Evolutionary conservation across 2,797 vertebrate species (phyloP).

Genomic region (Coluber constrictor): DNA sequence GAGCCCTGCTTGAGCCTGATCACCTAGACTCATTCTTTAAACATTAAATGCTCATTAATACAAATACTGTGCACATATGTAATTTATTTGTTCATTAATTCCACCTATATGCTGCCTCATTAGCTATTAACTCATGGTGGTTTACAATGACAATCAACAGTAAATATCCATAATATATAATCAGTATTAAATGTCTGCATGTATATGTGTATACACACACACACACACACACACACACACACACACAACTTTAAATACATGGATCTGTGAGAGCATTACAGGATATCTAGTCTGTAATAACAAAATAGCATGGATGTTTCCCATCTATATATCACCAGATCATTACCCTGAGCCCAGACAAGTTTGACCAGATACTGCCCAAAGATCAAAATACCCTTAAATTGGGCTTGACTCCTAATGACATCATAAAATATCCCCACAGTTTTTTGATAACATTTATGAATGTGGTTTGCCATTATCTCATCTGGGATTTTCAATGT

Average conservation of each 20-base stretch:
- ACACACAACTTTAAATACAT: background rate
- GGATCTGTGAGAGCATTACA: background rate
- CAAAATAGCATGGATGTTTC: background rate
- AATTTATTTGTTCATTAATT: background rate
- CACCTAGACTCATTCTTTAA: background rate
- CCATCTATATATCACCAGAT: background rate
- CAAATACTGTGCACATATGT: background rate
- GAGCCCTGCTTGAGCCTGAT: background rate
- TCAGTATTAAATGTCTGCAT: background rate
- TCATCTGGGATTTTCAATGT: background rate
- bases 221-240: no score
- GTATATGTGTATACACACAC: no score
- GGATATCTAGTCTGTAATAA: background rate
- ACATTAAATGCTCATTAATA: background rate
- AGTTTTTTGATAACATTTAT: background rate
- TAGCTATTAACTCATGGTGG: background rate
- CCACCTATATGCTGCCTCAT: background rate
- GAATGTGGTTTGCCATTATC: background rate
- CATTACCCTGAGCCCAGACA: background rate
- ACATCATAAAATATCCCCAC: background rate
- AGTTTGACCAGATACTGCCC: background rate
- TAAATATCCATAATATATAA: background rate
- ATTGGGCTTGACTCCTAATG: background rate
- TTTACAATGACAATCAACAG: background rate
- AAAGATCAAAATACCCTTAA: background rate